A percentile compares a stretch with the other conserved stretches of the same genome.
Conservation (phyloP, 2,797 vertebrate genomes). For the Stomatorhinus walkeri region DNA sequence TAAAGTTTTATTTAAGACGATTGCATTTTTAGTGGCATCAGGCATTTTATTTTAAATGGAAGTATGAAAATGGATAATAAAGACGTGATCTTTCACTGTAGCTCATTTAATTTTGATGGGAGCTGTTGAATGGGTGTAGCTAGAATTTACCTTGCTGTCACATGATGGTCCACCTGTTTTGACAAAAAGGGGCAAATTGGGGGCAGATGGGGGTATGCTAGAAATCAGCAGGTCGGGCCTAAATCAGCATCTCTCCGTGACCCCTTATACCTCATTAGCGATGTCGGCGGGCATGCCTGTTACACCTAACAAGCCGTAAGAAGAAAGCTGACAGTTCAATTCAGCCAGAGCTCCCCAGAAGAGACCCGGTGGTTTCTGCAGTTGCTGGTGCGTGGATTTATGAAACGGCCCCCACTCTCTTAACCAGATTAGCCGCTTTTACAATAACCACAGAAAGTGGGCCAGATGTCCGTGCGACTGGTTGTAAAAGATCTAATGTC, state of each 20-base stretch:
- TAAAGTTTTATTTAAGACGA: not conserved
- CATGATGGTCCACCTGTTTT: not conserved
- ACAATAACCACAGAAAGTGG: conserved; percentile 70
- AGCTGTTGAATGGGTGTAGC: not conserved
- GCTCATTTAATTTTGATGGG: not conserved
- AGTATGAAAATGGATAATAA: not conserved
- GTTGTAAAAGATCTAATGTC: conserved; percentile 76
- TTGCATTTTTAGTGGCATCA: not conserved
- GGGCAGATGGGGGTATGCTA: not conserved
- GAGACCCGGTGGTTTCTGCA: conserved; percentile 66
- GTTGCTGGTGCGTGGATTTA: conserved; percentile 31
- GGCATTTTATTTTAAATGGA: not conserved
- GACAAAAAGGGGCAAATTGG: not conserved
- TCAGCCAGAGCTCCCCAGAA: conserved; percentile 47
- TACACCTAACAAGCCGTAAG: conserved; percentile 52
- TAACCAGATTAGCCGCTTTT: conserved; percentile 79
- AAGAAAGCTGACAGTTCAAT: conserved; percentile 60
- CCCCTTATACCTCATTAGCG: conserved; percentile 53
- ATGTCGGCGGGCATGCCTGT: conserved; percentile 54
- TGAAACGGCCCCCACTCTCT: conserved; percentile 54
- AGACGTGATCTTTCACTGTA: not conserved
- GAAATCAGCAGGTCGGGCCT: not conserved
- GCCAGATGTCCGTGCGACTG: conserved; percentile 84
- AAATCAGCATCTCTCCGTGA: not conserved
- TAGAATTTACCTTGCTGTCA: not conserved